Percentiles rank a stretch among this genome's conserved stretches.
These are phyloP conservation scores for Microcebus tavaratra DNA, from an alignment of 2,113 vertebrate species.

Conservation along the genomic window DNA sequence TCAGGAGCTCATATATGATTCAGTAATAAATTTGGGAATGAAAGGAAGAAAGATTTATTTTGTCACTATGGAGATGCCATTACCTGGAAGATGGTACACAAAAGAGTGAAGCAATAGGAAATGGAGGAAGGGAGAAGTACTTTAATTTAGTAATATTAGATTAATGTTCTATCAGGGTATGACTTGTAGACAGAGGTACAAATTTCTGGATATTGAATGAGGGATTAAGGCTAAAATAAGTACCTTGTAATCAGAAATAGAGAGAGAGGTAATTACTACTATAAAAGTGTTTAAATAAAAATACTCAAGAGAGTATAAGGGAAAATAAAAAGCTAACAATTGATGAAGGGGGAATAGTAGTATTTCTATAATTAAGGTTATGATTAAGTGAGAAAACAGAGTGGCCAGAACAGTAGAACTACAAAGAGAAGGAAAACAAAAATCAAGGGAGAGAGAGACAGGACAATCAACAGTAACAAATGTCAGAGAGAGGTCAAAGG, in stretches of 20 bases:
- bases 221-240: neutral
- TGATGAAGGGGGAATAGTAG: neutral
- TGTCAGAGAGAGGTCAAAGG: neutral
- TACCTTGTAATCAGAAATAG: neutral
- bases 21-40: neutral
- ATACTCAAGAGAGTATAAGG: neutral
- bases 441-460: neutral
- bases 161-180: neutral
- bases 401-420: neutral
- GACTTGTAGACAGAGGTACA: neutral
- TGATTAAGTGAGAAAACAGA: neutral
- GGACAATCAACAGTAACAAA: neutral
- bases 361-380: neutral
- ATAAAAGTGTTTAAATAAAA: neutral
- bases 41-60: neutral
- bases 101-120: neutral
- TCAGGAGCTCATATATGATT: neutral
- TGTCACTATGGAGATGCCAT: neutral
- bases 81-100: neutral
- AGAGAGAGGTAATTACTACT: neutral
- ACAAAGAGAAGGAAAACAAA: neutral
- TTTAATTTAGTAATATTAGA: neutral
- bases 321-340: neutral
- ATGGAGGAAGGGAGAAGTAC: neutral
- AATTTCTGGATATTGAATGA: neutral